Base-by-base conservation (phyloP, 2,888 invertebrate genomes). In the Scaptomyza caliginosa region DNA sequence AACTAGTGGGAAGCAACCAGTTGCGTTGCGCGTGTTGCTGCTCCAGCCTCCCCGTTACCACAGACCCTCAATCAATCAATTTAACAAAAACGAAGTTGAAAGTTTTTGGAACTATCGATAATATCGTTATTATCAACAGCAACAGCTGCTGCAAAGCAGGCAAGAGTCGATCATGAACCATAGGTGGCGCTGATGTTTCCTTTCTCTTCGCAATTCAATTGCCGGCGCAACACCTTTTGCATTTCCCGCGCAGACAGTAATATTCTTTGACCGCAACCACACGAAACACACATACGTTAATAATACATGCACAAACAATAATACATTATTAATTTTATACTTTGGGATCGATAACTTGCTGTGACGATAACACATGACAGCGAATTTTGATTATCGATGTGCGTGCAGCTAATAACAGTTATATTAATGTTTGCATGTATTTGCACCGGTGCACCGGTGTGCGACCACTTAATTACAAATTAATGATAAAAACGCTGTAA, bases 131-230 rank as follows among this genome's bases (percentile, higher is more conserved):
- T n/a, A 56, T n/a, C 16, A 39, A 1, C 13, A 34, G 10, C 6
- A 45, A 4, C 17, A 50, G 19, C 13, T 8, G 23, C 10, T 19
- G 0, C 8, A 13, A 50, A 36, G 42, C 10, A 49, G 21, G 28
- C 36, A 7, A 24, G 17, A 16, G 59, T 69, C 21, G 70, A 77
- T 13, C 64, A 74, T 7, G 77, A 77, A 21, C 67, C 59, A 11
- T 66, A 83, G 62, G 26, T 57, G 38, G 60, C 80, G 17, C n/a
- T 30, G n/a, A n/a, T n/a, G n/a, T n/a, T n/a, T n/a, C n/a, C n/a
- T n/a, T n/a, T n/a, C n/a, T n/a, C n/a, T n/a, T n/a, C n/a, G n/a
- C n/a, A n/a, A n/a, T n/a, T n/a, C n/a, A n/a, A n/a, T n/a, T n/a
- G n/a, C n/a, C n/a, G n/a, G n/a, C n/a, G n/a, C n/a, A n/a, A n/a